Evolutionary conservation across 2,888 invertebrate genomes (phyloP).

Genomic region (Bruchidius siliquastri): DNA sequence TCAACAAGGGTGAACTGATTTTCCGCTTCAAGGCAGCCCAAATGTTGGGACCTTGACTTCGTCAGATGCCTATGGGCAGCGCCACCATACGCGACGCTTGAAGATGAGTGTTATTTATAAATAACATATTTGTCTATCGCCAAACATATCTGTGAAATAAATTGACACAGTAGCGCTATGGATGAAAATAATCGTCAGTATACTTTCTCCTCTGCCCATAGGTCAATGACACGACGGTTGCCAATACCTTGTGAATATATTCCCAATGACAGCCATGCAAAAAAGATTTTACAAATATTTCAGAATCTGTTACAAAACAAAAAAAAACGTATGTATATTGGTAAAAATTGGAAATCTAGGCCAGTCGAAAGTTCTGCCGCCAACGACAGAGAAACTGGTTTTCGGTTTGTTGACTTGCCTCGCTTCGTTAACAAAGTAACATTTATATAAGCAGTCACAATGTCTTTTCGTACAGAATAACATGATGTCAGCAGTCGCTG

Average conservation of each 20-base stretch:
- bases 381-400: neutral
- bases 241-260: neutral
- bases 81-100: no score
- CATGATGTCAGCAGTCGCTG: no score
- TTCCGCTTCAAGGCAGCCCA: no score
- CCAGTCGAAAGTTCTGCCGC: neutral
- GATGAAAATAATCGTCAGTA: neutral
- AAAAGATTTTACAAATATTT: neutral
- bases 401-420: neutral
- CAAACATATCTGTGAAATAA: no score
- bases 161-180: no score
- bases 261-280: neutral
- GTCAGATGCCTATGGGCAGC: no score
- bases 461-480: no score
- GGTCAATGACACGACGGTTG: neutral
- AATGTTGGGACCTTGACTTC: no score
- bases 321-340: neutral
- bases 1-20: no score
- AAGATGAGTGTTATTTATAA: no score
- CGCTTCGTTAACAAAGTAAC: neutral
- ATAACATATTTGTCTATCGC: no score
- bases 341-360: neutral
- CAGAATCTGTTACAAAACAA: neutral
- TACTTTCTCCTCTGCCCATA: neutral
- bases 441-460: neutral